These are phyloP conservation scores for Camponotus pennsylvanicus DNA, from an alignment of 1,140 invertebrate genomes.

Conservation along the genomic window DNA sequence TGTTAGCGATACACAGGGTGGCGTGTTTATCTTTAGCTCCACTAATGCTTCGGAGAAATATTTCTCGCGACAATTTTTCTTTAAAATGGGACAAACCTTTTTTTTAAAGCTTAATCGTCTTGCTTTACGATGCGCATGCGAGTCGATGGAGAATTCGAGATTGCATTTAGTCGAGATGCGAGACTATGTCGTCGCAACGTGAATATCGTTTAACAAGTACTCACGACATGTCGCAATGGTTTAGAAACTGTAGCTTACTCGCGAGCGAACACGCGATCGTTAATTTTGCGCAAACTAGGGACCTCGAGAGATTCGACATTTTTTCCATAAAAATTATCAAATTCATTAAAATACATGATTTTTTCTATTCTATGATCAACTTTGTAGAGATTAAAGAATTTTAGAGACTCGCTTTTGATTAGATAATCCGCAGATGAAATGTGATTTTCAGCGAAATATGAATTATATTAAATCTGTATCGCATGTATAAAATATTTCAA, in stretches of 20 bases:
- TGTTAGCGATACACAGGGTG: background rate
- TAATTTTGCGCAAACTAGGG: slow-evolving; percentile 56
- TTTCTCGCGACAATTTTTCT: background rate
- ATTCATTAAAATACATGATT: slow-evolving; percentile 40
- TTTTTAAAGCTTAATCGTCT: background rate
- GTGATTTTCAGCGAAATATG: background rate
- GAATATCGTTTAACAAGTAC: slow-evolving; percentile 70
- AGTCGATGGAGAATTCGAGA: slow-evolving; percentile 44
- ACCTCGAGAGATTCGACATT: slow-evolving; percentile 63
- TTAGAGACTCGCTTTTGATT: background rate
- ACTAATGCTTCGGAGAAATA: background rate
- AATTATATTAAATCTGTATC: background rate
- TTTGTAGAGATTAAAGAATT: background rate
- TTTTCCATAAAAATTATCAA: slow-evolving; percentile 47
- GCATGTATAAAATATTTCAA: background rate
- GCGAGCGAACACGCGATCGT: slow-evolving; percentile 76
- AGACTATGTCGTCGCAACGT: slow-evolving; percentile 44
- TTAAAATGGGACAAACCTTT: background rate
- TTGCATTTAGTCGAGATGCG: slow-evolving; percentile 48
- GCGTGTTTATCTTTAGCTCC: background rate
- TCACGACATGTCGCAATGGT: slow-evolving; percentile 75
- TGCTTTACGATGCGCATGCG: background rate
- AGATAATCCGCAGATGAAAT: background rate
- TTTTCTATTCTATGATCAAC: background rate
- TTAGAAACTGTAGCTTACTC: slow-evolving; percentile 80